phyloP scores from a whole-genome alignment of 37 sponge, comb jelly and placozoan species.

The Bolinopsis microptera region DNA sequence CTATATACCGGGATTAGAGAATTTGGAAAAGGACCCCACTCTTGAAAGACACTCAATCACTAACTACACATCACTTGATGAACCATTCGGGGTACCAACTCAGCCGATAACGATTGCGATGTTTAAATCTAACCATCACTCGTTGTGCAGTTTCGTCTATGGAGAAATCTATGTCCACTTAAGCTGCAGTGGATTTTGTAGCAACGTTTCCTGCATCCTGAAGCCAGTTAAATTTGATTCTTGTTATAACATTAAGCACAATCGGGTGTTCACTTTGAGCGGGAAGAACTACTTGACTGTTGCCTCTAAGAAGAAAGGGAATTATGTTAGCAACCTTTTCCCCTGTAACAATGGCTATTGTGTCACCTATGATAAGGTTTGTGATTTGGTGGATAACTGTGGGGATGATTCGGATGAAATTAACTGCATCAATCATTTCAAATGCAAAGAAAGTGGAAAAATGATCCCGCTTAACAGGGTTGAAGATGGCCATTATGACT shows the following conservation, averaged over 20 bases:
- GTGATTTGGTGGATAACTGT: constrained; percentile 6
- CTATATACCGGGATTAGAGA: background rate
- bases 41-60: background rate
- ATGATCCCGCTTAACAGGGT: background rate
- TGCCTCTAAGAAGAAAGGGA: background rate
- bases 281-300: background rate
- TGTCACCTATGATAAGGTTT: background rate
- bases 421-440: background rate
- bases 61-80: background rate
- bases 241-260: background rate
- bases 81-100: background rate
- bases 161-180: background rate
- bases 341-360: background rate
- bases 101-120: background rate
- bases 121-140: background rate
- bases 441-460: background rate
- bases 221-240: background rate
- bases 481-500: background rate
- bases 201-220: background rate
- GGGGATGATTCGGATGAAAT: background rate
- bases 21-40: background rate
- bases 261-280: background rate
- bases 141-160: background rate
- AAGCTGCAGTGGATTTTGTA: background rate
- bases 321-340: background rate